Evolutionary conservation across 2,888 invertebrate genomes (phyloP).

Genomic region (Coleophora flavipennella): DNA sequence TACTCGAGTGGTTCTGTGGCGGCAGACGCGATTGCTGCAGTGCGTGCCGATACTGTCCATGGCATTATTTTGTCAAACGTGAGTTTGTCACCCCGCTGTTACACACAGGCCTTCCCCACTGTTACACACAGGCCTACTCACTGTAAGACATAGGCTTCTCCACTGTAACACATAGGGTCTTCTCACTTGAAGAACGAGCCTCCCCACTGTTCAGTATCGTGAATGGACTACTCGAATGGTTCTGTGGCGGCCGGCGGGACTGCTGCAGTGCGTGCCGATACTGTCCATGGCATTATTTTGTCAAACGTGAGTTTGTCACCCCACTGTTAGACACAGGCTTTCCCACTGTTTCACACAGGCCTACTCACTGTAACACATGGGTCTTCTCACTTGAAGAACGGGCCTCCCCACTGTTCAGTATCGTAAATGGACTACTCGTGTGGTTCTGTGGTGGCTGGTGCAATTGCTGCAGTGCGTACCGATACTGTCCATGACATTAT

Average conservation of each 20-base stretch:
- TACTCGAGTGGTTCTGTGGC: conserved; percentile 82
- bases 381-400: no score
- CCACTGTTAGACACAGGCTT: no score
- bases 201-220: no score
- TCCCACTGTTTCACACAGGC: no score
- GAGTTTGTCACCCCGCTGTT: no score
- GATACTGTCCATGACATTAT: conserved; percentile 96
- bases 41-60: conserved; percentile 97
- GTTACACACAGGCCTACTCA: no score
- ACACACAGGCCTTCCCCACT: no score
- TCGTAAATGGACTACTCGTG: conserved; percentile 81
- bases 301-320: conserved; percentile 84
- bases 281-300: conserved; percentile 97
- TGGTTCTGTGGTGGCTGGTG: conserved; percentile 86
- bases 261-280: conserved; percentile 94
- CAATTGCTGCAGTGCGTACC: conserved; percentile 94
- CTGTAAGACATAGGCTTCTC: no score
- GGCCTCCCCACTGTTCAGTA: no score
- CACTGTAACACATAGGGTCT: no score
- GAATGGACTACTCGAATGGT: conserved; percentile 82
- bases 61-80: conserved; percentile 98
- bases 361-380: no score
- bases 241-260: conserved; percentile 87
- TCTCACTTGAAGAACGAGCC: no score
- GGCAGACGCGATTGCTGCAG: conserved; percentile 87